These are phyloP conservation scores for Mesaphorura yosii DNA, from an alignment of 1,140 invertebrate species.

Conservation along the genomic window DNA sequence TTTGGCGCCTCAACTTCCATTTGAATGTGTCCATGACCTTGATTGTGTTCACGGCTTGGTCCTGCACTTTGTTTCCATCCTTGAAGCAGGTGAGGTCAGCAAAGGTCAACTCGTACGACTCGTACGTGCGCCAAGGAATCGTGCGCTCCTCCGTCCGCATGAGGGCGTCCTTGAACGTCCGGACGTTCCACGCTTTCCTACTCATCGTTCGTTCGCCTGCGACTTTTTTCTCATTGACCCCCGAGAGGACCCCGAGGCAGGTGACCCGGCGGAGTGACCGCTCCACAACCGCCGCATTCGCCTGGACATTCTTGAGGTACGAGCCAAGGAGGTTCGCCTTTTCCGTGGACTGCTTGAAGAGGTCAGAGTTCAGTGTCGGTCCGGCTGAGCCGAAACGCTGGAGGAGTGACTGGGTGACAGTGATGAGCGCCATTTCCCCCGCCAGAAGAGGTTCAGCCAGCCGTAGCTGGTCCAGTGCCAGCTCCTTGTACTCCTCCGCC, in stretches of 20 bases:
- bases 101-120: not conserved
- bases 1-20: too few relatives aligned
- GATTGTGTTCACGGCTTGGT: slow-evolving; percentile 12
- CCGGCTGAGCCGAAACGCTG: not conserved
- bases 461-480: not conserved
- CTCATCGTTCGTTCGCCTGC: too few relatives aligned
- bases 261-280: not conserved
- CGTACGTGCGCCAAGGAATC: not conserved
- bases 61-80: not conserved
- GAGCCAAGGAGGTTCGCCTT: slow-evolving; percentile 8
- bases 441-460: too few relatives aligned
- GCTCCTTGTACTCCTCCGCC: not conserved
- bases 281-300: not conserved
- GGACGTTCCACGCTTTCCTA: too few relatives aligned
- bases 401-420: not conserved
- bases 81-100: not conserved
- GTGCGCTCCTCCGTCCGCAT: not conserved
- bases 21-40: too few relatives aligned
- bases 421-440: not conserved
- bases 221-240: not conserved
- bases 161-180: not conserved
- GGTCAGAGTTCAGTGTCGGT: not conserved
- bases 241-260: not conserved
- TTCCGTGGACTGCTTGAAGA: not conserved
- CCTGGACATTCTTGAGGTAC: not conserved